phyloP scores from a whole-genome alignment of 2,888 invertebrate genomes.

The Neocrepidodera transversa region DNA sequence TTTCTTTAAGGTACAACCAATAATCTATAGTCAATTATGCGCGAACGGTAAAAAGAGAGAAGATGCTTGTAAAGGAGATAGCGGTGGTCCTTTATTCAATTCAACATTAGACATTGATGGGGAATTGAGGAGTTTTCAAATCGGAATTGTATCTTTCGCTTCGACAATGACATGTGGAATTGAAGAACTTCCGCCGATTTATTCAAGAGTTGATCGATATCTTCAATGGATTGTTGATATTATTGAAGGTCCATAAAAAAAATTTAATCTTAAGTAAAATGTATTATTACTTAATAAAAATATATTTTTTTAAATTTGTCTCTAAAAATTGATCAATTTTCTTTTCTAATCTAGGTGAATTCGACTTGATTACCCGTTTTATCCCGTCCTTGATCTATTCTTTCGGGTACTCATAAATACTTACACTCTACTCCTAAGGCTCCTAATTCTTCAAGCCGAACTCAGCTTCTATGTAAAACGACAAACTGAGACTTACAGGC shows the following conservation, averaged over 20 bases:
- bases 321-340: no score
- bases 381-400: no score
- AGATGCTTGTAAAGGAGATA: constrained; percentile 72
- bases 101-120: constrained; percentile 41
- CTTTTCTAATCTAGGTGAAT: no score
- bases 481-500: no score
- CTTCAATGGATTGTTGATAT: constrained; percentile 70
- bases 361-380: no score
- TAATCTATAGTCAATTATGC: constrained; percentile 64
- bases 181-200: constrained; percentile 72
- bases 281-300: no score
- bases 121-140: constrained; percentile 63
- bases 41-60: constrained; percentile 65
- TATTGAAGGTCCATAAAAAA: constrained; percentile 47
- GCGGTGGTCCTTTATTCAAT: constrained; percentile 69
- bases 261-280: no score
- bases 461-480: no score
- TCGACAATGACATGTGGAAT: constrained; percentile 60
- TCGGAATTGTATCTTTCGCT: constrained; percentile 65
- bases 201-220: constrained; percentile 70
- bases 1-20: constrained; percentile 38
- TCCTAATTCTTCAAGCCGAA: no score
- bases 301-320: no score
- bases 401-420: no score
- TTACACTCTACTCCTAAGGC: no score